Conservation (phyloP, 2,888 invertebrate genomes). For the Zele albiditarsus region DNA sequence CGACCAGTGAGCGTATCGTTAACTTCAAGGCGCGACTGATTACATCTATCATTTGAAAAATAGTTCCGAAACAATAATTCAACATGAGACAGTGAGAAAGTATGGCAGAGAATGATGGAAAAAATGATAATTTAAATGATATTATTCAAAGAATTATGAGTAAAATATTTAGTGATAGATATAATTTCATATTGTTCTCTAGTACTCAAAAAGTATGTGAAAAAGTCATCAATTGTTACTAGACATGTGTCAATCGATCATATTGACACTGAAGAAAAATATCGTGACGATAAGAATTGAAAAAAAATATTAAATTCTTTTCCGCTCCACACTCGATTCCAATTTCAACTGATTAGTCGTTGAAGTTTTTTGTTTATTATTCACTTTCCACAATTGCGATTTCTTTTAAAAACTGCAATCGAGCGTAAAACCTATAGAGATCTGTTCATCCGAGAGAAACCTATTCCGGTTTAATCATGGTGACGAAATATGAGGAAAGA, state of each 20-base stretch:
- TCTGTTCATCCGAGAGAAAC: background rate
- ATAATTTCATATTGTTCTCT: slow-evolving; percentile 63
- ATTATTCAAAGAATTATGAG: slow-evolving; percentile 58
- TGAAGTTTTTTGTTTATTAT: slow-evolving; percentile 17
- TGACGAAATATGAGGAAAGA: background rate
- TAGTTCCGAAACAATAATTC: slow-evolving; percentile 35
- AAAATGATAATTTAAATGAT: slow-evolving; percentile 8
- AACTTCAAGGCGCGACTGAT: slow-evolving; percentile 94
- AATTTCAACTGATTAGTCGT: background rate
- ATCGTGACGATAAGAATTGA: slow-evolving; percentile 18
- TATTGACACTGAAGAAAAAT: background rate
- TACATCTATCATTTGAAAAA: slow-evolving; percentile 87
- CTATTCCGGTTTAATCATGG: background rate
- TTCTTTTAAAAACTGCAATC: slow-evolving; percentile 15
- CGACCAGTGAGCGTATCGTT: slow-evolving; percentile 92
- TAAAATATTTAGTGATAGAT: slow-evolving; percentile 58
- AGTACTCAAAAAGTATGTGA: slow-evolving; percentile 66
- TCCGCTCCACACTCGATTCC: slow-evolving; percentile 39
- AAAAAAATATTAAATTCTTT: slow-evolving; percentile 37
- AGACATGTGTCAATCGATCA: background rate
- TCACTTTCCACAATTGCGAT: slow-evolving; percentile 24
- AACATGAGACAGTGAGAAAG: slow-evolving; percentile 29
- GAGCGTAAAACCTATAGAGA: background rate
- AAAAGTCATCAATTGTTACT: slow-evolving; percentile 5
- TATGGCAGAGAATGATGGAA: background rate